phyloP scores from a whole-genome alignment of 2,888 invertebrate species.

The Orthosia cruda region DNA sequence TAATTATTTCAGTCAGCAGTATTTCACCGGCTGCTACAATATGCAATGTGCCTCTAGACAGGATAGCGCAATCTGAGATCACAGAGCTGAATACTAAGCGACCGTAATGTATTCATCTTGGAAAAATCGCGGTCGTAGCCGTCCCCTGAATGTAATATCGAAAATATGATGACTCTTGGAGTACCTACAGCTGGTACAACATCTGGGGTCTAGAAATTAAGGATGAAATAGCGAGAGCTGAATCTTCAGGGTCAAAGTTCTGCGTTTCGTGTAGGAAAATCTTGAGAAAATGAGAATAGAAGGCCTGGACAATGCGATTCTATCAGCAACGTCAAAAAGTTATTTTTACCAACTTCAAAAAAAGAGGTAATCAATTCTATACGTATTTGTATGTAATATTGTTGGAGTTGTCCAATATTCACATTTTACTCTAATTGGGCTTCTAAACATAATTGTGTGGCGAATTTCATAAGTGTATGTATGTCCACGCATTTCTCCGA shows the following conservation, averaged over 20 bases:
- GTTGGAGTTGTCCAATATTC: too few species aligned
- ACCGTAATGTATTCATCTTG: constrained; percentile 84
- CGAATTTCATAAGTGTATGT: too few species aligned
- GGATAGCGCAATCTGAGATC: constrained; percentile 86
- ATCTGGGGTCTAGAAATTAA: constrained; percentile 18
- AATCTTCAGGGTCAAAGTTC: neutral
- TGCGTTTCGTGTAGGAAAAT: neutral
- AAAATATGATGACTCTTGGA: constrained; percentile 66
- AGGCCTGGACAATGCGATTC: too few species aligned
- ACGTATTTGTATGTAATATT: too few species aligned
- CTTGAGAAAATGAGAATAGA: too few species aligned
- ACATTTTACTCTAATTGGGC: too few species aligned
- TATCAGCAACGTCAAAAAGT: too few species aligned
- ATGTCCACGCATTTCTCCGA: too few species aligned
- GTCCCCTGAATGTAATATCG: constrained; percentile 75
- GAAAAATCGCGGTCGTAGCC: constrained; percentile 81
- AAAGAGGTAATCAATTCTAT: too few species aligned
- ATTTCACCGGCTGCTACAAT: constrained; percentile 75
- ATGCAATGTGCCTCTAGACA: constrained; percentile 85
- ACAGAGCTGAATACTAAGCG: constrained; percentile 83
- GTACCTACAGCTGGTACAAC: constrained; percentile 18
- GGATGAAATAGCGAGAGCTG: neutral
- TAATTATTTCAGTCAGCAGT: constrained; percentile 60
- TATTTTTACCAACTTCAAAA: too few species aligned
- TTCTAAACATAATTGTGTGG: too few species aligned